Evolutionary conservation across 1,140 invertebrate species (phyloP), one percentile per base, ranked within the genome.

Genomic region (Antheraea pernyi): DNA sequence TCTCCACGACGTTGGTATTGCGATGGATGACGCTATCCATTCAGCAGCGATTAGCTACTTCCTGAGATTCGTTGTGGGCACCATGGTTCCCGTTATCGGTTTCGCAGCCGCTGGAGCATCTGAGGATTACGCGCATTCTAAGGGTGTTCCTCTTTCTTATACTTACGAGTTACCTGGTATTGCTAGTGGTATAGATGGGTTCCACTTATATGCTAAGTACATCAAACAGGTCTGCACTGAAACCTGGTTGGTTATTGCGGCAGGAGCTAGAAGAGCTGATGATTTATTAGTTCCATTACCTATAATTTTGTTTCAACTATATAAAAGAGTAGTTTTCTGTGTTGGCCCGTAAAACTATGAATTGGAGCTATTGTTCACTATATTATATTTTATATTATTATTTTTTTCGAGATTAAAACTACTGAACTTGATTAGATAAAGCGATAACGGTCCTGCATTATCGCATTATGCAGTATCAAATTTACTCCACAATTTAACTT

Each of bases 211-310:
- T 10, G 89, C 93, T 7, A 79, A 73, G 0, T 92, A 95, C 74
- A 95, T 96, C 61, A 59, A 77, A 9, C 79, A 79, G 22, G 86
- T 91, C 0, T 72, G 69, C 18, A 77, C 87, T 64, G 96, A 97
- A 84, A 97, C 96, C 0, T 96, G 95, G 89, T 93, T 93, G 74
- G 94, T 93, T 13, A 86, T 97, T 46, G 94, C 93, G 83, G 94
- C 93, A 5, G 85, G 84, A 22, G 82, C 78, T 0, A 81, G 81
- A 74, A 71, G 68, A 67, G 79, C 84, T 30, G 75, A 72, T 19
- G 76, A 79, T 59, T 66, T 82, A 18, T 79, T 82, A 11, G 19
- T 53, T 53, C 46, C 46, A 11, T 13, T n/a, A 53, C 46, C 13
- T 30, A 30, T 30, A 30, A 30, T 30, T 30, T 30, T 30, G 22